Evolutionary conservation across 1,140 invertebrate species (phyloP).

Genomic region (Drosophila sproati): DNA sequence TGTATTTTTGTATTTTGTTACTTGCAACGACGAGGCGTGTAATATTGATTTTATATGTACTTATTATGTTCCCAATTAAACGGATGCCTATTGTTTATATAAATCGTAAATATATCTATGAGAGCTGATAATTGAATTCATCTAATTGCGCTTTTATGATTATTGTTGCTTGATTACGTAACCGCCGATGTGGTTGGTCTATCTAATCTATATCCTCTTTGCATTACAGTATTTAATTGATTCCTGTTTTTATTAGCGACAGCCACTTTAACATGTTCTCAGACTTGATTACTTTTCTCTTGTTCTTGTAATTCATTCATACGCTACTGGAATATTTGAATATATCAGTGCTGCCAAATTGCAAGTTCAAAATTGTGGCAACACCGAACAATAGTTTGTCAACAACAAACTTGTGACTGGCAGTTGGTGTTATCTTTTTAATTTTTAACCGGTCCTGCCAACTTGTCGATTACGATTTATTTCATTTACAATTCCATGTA

Average conservation of each 20-base stretch:
- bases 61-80: conserved; percentile 46
- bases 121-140: conserved; percentile 14
- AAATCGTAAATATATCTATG: conserved; percentile 53
- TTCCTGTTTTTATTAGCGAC: neutral
- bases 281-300: neutral
- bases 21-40: conserved; percentile 52
- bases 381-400: neutral
- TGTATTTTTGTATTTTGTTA: conserved; percentile 74
- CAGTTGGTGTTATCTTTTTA: too few relatives aligned
- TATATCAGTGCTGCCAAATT: neutral
- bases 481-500: too few relatives aligned
- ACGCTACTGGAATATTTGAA: neutral
- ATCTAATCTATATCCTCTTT: conserved; percentile 16
- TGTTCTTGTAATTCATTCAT: neutral
- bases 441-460: neutral
- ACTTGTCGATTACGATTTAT: neutral
- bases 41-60: conserved; percentile 63
- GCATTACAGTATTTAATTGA: neutral
- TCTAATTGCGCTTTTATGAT: neutral
- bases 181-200: neutral
- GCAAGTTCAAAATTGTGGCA: neutral
- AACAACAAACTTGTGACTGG: too few relatives aligned
- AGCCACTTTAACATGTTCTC: neutral
- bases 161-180: conserved; percentile 9
- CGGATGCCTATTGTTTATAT: conserved; percentile 53